Evolutionary conservation across 2,888 invertebrate species (phyloP), one percentile per base, ranked within the genome.

Genomic region (Aquatica leii): DNA sequence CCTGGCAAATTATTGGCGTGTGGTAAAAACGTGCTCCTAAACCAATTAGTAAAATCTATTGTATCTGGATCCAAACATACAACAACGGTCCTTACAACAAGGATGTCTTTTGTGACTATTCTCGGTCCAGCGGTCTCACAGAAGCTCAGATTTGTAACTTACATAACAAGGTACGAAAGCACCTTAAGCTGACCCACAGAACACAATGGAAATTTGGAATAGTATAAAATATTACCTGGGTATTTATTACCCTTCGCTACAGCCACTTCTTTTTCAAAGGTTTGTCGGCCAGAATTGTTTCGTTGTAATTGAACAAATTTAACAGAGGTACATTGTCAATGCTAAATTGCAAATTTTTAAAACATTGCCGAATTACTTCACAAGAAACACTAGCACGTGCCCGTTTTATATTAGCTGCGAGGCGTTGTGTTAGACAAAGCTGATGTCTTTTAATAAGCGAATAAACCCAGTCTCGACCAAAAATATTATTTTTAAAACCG

Each of bases 341-440:
- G 17, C 62, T 66, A 31, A 59, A 61, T 15, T 46, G 18, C 17
- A 71, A 53, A 60, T n/a, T 70, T 67, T 11, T 11, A 60, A 71
- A 67, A 64, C 62, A 69, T 57, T 66, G 35, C 15, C 46, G 31
- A 12, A 67, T 58, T n/a, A n/a, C n/a, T n/a, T n/a, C n/a, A n/a
- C n/a, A n/a, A n/a, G n/a, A n/a, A n/a, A n/a, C n/a, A n/a, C n/a
- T n/a, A n/a, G n/a, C n/a, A n/a, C n/a, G n/a, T n/a, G n/a, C n/a
- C n/a, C n/a, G n/a, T n/a, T n/a, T n/a, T n/a, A n/a, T n/a, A n/a
- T n/a, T n/a, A n/a, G n/a, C n/a, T n/a, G n/a, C n/a, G n/a, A n/a
- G n/a, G n/a, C n/a, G n/a, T n/a, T n/a, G n/a, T n/a, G n/a, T n/a
- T n/a, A n/a, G n/a, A n/a, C n/a, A n/a, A n/a, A n/a, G n/a, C n/a